These are phyloP conservation scores for Caenorhabditis panamensis DNA, from an alignment of 2,888 invertebrate genomes.

Conservation along the genomic window DNA sequence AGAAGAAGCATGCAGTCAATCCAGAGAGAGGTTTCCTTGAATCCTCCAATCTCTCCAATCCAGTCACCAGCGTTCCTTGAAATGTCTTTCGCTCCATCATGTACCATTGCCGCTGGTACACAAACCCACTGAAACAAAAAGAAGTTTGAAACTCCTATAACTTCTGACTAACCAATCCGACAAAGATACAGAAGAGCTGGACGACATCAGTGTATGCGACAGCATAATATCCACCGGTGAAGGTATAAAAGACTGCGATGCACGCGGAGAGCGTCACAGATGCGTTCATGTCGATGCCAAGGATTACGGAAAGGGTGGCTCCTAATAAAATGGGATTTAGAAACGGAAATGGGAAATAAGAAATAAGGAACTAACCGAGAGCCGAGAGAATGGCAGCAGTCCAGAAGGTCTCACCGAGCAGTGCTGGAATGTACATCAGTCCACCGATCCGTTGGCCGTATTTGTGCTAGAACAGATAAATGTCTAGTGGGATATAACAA, in stretches of 20 bases:
- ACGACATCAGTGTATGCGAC: constrained; percentile 99
- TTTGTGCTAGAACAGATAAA: constrained; percentile 87
- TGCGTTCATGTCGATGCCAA: constrained; percentile 93
- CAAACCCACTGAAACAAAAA: constrained; percentile 89
- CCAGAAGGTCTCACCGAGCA: constrained; percentile 99
- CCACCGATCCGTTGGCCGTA: constrained; percentile 99
- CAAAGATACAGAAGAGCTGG: constrained; percentile 96
- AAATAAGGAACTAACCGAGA: constrained; percentile 85
- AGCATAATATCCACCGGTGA: constrained; percentile 90
- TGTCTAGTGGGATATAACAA: too few species aligned
- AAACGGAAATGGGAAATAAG: background rate
- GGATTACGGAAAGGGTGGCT: constrained; percentile 95
- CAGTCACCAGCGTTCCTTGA: constrained; percentile 87
- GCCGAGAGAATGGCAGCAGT: constrained; percentile 97
- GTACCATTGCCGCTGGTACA: constrained; percentile 94
- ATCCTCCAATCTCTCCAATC: constrained; percentile 87
- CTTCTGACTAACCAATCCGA: constrained; percentile 87
- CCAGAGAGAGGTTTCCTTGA: constrained; percentile 85
- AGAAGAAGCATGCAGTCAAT: constrained; percentile 91
- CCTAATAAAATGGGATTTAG: constrained; percentile 84
- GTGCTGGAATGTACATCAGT: constrained; percentile 93
- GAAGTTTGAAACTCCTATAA: background rate
- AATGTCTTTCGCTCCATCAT: constrained; percentile 89
- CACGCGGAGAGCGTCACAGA: constrained; percentile 95
- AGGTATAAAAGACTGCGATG: constrained; percentile 96